Base-by-base conservation (phyloP, 2,888 invertebrate genomes). In the Malthinus flaveolus region DNA sequence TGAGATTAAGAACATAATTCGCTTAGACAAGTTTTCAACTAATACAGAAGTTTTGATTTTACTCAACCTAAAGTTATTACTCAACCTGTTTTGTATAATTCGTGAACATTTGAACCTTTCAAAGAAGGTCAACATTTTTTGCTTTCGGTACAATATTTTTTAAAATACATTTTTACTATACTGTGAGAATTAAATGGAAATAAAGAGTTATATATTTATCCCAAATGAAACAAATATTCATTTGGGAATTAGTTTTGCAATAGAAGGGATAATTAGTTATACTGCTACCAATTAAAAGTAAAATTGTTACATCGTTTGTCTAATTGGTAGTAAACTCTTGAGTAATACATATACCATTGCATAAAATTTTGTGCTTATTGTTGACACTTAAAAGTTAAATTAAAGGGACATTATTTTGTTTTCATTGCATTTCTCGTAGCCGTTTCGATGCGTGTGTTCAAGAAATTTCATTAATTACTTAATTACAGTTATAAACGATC, bases 281-380 rank as follows among this genome's bases (percentile, higher is more conserved):
- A 53, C 37, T 49, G 53, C 36, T 58, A 45, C 58, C 69, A 71
- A 72, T 71, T 70, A 71, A 68, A 69, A 71, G 69, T 66, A 64
- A 62, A 69, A 70, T 68, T 69, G 70, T 70, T 66, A 63, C 58
- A 61, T 61, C 62, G 69, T 66, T 67, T 58, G 62, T 66, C 67
- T 70, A 71, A 72, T 72, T 72, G 68, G 64, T 67, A 70, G 71
- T 72, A 70, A 70, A 71, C 66, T 64, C 66, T 67, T 55, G 58
- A 49, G 50, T 61, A 53, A 44, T 58, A 54, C 39, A 42, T 42
- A 42, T 42, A 49, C 59, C 59, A 56, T 61, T 53, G 49, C 39
- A 50, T 49, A 37, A 54, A 49, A 54, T 54, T 58, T 52, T 58
- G 52, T 58, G 52, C 58, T 58, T 49, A 58, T 49, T 53, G 58